Percentiles rank a stretch among this genome's conserved stretches.
Conservation (phyloP, 2,113 vertebrate species). For the Montifringilla adamsi region DNA sequence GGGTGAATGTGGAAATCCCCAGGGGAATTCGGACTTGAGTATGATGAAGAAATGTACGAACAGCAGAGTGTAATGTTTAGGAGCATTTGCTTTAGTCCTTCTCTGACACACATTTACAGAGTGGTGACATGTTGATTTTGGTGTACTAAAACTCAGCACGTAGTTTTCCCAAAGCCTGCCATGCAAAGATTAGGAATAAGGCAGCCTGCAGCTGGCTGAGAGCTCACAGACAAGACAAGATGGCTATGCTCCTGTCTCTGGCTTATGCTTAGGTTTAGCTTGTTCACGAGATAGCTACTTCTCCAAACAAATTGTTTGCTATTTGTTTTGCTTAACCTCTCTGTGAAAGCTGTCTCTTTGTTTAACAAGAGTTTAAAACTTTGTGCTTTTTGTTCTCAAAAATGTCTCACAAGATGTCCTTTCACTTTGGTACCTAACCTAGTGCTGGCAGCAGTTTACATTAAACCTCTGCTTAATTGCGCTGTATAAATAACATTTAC, state of each 20-base stretch:
- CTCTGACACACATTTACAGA: neutral
- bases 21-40: neutral
- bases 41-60: neutral
- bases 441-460: neutral
- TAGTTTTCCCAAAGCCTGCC: neutral
- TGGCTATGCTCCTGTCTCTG: neutral
- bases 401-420: neutral
- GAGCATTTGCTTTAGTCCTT: neutral
- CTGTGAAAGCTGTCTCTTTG: neutral
- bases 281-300: neutral
- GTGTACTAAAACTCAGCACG: neutral
- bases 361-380: neutral
- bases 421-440: neutral
- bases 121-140: neutral
- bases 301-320: neutral
- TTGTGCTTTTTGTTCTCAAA: neutral
- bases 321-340: neutral
- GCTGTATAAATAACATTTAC: constrained; percentile 27
- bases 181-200: neutral
- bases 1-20: neutral
- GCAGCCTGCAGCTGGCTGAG: neutral
- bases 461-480: constrained; percentile 30
- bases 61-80: neutral
- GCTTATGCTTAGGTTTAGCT: neutral
- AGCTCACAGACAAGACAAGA: neutral